Conservation (phyloP, 2,113 vertebrate species). For the Uria aalge region DNA sequence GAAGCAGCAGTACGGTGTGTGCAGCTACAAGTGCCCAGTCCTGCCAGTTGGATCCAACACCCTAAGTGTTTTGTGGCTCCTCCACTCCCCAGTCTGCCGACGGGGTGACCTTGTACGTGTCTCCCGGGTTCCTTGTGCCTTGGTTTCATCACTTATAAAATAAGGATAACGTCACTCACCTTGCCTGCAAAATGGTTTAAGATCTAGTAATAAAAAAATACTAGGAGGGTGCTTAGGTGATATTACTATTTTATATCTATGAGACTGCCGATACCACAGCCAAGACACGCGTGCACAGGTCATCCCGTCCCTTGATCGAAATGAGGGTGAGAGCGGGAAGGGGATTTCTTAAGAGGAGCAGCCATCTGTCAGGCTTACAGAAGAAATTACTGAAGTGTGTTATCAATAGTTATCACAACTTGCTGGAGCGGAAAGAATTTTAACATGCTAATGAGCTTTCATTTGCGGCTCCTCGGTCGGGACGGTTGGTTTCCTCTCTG, state of each 20-base stretch:
- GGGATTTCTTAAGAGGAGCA: not conserved
- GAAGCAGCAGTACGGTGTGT: not conserved
- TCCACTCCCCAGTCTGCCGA: fast-evolving
- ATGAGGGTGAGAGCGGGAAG: not conserved
- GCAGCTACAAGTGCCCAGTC: not conserved
- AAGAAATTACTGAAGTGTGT: not conserved
- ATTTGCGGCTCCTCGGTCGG: not conserved
- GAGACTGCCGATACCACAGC: not conserved
- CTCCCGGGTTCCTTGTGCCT: not conserved
- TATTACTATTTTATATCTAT: not conserved
- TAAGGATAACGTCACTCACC: not conserved
- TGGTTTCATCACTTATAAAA: not conserved
- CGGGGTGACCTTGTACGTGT: not conserved
- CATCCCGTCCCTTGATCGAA: not conserved
- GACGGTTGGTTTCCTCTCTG: not conserved
- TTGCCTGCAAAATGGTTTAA: not conserved
- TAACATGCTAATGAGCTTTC: slow-evolving; percentile 2
- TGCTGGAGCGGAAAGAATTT: slow-evolving; percentile 4
- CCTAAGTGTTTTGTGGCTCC: not conserved
- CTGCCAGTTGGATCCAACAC: not conserved
- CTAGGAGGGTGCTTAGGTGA: not conserved
- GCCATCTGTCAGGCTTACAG: not conserved
- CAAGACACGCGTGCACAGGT: not conserved
- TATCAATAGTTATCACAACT: slow-evolving; percentile 10
- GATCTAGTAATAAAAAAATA: not conserved